Evolutionary conservation across 2,888 invertebrate genomes (phyloP).

Genomic region (Drosophila phalerata): DNA sequence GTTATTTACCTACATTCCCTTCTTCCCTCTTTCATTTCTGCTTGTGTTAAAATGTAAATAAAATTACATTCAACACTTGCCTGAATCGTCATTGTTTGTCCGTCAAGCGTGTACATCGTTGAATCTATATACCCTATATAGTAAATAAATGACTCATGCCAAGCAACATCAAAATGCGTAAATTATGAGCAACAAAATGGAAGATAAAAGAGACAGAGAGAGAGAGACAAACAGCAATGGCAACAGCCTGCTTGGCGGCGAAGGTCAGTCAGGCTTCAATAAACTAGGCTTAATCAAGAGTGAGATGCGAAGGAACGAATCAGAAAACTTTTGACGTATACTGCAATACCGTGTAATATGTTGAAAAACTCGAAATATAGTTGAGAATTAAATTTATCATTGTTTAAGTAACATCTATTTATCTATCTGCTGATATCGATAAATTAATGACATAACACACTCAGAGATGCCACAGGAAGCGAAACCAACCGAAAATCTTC

Average conservation of each 20-base stretch:
- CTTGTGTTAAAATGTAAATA: conserved; percentile 40
- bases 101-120: conserved; percentile 8
- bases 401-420: too few species aligned
- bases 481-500: too few species aligned
- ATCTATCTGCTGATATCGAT: neutral
- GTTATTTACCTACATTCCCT: conserved; percentile 9
- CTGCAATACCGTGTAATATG: neutral
- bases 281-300: conserved; percentile 2
- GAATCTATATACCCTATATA: neutral
- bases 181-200: neutral
- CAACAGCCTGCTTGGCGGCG: conserved; percentile 1
- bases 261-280: conserved; percentile 43
- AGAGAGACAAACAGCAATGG: neutral
- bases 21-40: neutral
- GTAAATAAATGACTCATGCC: conserved; percentile 35
- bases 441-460: too few species aligned
- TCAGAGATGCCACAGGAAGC: too few species aligned
- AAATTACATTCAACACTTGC: conserved; percentile 30
- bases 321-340: neutral
- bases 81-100: conserved; percentile 36
- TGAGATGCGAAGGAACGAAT: neutral
- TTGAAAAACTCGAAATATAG: neutral
- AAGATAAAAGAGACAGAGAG: neutral
- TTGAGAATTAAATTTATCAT: neutral
- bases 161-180: conserved; percentile 22